A percentile compares a stretch with the other conserved stretches of the same genome.
phyloP scores from a whole-genome alignment of 2,888 invertebrate species.

The Callinectes sapidus region DNA sequence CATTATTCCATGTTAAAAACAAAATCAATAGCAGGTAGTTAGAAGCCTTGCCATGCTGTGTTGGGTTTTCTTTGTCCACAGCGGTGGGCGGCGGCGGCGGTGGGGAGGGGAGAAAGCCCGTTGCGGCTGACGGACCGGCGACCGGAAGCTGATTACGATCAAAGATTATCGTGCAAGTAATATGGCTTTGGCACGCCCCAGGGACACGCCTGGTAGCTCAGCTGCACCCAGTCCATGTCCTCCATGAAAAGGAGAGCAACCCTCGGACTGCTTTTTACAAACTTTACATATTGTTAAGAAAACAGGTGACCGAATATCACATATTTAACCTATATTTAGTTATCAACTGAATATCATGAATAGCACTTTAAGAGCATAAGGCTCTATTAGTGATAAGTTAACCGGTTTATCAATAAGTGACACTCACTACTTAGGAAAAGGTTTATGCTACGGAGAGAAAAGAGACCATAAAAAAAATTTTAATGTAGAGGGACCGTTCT shows the following conservation, averaged over 20 bases:
- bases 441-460: background rate
- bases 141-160: background rate
- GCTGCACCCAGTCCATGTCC: background rate
- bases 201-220: background rate
- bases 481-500: background rate
- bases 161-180: constrained; percentile 26
- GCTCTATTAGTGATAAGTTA: too few species aligned
- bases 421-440: background rate
- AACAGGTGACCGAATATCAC: too few species aligned
- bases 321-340: too few species aligned
- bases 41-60: constrained; percentile 26
- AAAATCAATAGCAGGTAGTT: background rate
- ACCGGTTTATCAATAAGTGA: too few species aligned
- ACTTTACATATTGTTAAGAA: too few species aligned
- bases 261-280: too few species aligned
- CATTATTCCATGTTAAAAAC: background rate
- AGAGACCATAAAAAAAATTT: background rate
- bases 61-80: constrained; percentile 21
- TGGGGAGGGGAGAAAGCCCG: background rate
- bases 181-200: background rate
- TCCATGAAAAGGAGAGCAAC: background rate
- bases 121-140: background rate
- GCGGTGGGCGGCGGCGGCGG: background rate
- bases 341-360: too few species aligned
- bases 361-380: too few species aligned